Evolutionary conservation across 2,113 vertebrate genomes (phyloP), one percentile per base, ranked within the genome.

Genomic region (Pteruthius melanotis): DNA sequence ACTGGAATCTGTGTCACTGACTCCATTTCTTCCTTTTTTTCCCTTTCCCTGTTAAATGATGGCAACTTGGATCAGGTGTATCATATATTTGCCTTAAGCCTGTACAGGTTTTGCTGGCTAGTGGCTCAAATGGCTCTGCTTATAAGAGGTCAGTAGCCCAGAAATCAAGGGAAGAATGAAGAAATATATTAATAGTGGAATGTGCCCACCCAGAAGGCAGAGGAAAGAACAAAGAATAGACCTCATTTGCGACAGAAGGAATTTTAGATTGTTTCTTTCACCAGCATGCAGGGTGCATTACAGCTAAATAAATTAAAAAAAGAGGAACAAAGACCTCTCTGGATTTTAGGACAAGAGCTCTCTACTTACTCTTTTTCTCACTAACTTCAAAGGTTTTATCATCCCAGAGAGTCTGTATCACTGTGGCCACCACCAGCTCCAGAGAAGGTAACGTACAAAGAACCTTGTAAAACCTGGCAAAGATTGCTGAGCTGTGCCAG

Each of bases 171-270:
- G 24, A 75, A 80, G 42, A 79, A 66, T 19, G 3, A 89, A 33
- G 14, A 39, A 56, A 26, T 31, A 7, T 13, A 5, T 79, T 31
- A 37, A 5, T 10, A 70, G n/a, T 21, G 17, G 28, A 69, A 24
- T 23, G 18, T 4, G 3, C 26, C 15, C 11, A 31, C 11, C 21
- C 12, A 84, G 70, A 78, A 75, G 17, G 27, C 31, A 61, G 45
- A 83, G 6, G 21, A 50, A 63, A 65, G 21, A 85, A 40, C 35
- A 39, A 76, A 82, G 33, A 65, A 50, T 4, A 69, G 10, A 61
- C 42, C 13, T 66, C 11, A 66, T 65, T 53, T 0, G 0, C 59
- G 33, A 47, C 6, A 66, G 45, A 69, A 70, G 4, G 12, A 26
- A 83, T 83, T 91, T 83, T 44, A 45, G 37, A 50, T 72, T 72